Evolutionary conservation across 2,888 invertebrate species (phyloP), one percentile per base, ranked within the genome.

Genomic region (Biston stratarius): DNA sequence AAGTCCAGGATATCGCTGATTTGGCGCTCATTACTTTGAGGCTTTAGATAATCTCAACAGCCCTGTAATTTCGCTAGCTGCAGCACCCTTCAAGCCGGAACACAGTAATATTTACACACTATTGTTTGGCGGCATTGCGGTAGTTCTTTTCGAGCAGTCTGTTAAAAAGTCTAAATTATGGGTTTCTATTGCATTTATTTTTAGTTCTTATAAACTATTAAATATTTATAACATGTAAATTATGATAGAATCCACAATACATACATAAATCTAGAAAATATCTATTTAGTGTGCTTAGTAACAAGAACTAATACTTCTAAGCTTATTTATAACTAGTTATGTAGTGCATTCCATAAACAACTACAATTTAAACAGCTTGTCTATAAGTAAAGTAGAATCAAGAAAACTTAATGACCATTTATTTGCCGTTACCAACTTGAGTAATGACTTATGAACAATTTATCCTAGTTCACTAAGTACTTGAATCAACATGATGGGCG

Each of bases 301-400:
- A n/a, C 33, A 57, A 0, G 6, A 34, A 10, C 45, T 42, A 55
- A 36, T n/a, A 34, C 8, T n/a, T n/a, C 24, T 44, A 45, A n/a
- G 15, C 8, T n/a, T n/a, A 45, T n/a, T 57, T 34, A 57, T 57
- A 34, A 57, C 34, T 34, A 12, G 14, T 1, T 11, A 14, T 15
- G 11, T 44, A 44, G 9, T 8, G 38, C 38, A 38, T 38, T 42
- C 44, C 15, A 34, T 47, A 57, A 57, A 14, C n/a, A 40, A 9
- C 6, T 33, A 49, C 49, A 49, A 49, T 49, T 59, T 38, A 59
- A 59, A 49, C 40, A 6, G 12, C 38, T 48, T 48, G 49, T 59
- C 49, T 33, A 40, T 12, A 57, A 49, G 38, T 24, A 48, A 47
- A 48, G 24, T 59, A 33, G 34, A 36, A 15, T 10, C 34, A 6